Conservation (phyloP, 92 coral and sea anemone species). For the Epizoanthus fatuus region DNA sequence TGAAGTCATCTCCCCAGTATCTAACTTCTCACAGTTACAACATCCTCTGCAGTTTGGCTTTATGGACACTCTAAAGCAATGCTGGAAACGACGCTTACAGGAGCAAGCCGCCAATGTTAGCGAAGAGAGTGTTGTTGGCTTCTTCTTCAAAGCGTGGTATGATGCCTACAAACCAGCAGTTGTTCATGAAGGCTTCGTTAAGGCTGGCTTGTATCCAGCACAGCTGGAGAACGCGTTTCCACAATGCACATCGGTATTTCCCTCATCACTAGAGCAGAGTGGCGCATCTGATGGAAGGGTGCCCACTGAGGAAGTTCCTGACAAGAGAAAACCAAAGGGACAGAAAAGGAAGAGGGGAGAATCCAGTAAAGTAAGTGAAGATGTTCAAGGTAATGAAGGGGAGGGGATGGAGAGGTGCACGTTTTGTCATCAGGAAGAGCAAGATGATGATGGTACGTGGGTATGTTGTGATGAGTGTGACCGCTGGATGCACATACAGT, state of each 20-base stretch:
- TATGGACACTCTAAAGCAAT: constrained; percentile 4
- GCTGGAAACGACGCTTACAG: background rate
- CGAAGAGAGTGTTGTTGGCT: background rate
- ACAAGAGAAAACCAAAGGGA: background rate
- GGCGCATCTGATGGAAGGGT: background rate
- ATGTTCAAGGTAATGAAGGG: background rate
- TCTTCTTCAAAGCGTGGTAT: constrained; percentile 7
- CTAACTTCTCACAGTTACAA: constrained; percentile 1
- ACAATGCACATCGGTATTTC: background rate
- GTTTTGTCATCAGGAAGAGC: background rate
- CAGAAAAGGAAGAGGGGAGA: background rate
- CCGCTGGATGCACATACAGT: constrained; percentile 2
- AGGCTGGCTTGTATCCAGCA: background rate
- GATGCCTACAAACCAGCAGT: constrained; percentile 12
- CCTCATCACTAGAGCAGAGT: background rate
- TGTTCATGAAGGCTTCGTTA: background rate
- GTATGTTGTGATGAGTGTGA: background rate
- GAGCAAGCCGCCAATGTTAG: background rate
- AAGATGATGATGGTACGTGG: constrained; percentile 2
- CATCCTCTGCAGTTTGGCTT: constrained; percentile 1
- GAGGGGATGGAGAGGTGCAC: background rate
- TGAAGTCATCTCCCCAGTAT: background rate
- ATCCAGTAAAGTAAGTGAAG: background rate
- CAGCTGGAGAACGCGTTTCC: background rate
- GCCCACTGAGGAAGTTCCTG: background rate